phyloP scores from a whole-genome alignment of 2,113 vertebrate species.

The Equus przewalskii region DNA sequence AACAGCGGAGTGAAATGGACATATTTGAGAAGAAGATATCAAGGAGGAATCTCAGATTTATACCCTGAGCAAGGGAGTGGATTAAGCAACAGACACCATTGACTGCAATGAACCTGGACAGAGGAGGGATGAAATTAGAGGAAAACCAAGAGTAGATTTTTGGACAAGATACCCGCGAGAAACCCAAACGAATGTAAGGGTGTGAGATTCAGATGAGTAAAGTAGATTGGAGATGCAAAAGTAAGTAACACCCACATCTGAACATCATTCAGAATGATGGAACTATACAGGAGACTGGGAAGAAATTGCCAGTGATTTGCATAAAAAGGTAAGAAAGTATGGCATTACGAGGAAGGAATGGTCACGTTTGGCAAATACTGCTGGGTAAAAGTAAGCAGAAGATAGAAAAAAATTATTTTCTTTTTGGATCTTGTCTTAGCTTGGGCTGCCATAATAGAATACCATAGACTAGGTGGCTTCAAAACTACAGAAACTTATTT shows the following conservation, averaged over 20 bases:
- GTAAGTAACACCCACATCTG: neutral
- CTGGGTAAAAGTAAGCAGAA: neutral
- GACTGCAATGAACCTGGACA: neutral
- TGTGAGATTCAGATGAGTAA: neutral
- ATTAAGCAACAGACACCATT: neutral
- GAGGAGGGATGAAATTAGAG: neutral
- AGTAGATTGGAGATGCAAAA: neutral
- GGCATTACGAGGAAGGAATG: neutral
- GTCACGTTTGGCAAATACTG: neutral
- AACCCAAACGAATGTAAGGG: neutral
- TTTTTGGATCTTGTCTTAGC: neutral
- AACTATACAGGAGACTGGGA: too few species aligned
- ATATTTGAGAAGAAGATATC: neutral
- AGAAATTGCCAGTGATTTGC: neutral
- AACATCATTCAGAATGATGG: neutral
- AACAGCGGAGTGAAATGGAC: too few species aligned
- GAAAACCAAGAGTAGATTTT: neutral
- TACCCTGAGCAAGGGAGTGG: neutral
- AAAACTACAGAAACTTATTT: neutral
- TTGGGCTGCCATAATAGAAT: neutral
- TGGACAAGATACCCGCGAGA: neutral
- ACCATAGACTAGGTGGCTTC: neutral
- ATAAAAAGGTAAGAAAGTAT: neutral
- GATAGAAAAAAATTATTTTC: neutral
- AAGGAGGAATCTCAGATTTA: neutral